Evolutionary conservation across 37 sponge, comb jelly and placozoan species (phyloP), one percentile per base, ranked within the genome.

Genomic region (Cliona cf. orientalis): DNA sequence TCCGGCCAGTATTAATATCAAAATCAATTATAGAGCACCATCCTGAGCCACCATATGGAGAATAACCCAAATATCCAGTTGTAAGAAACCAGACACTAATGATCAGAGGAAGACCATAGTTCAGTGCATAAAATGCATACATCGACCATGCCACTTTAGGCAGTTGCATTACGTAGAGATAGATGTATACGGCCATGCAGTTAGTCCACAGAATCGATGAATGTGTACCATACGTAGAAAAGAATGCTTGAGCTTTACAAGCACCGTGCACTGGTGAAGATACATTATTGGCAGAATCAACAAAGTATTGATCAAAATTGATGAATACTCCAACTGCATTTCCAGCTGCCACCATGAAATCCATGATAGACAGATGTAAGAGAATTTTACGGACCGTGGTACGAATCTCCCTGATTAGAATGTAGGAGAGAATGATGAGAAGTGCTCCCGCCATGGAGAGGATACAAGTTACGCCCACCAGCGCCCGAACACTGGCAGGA

Each of bases 141-240:
- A 71, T 45, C 0, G 58, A 14, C 0, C 23, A 38, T 2, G 71
- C 32, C 1, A 35, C 66, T 9, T 29, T 22, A 5, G 42, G 19
- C 2, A 61, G 60, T 1, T 31, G 45, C 58, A 77, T 66, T 9
- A 91, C 66, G 37, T 19, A 59, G 64, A 87, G 41, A 66, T 79
- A 87, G 25, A 91, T 62, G 69, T 91, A 83, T 3, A 86, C 74
- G 3, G 92, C 82, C 2, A 91, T 67, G 7, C 66, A 58, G 23
- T 83, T 86, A 19, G 92, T 91, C 92, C 92, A 91, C n/a, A 86
- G 68, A 17, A 82, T 46, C 0, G 92, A 91, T 2, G 82, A 71
- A 0, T 67, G 28, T 22, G 87, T 91, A 0, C 79, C 87, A 44
- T 73, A 91, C 69, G 78, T 70, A 17, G 87, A 83, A 39, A 91